These are phyloP conservation scores for Lydus trimaculatus DNA, from an alignment of 2,888 invertebrate species.

Conservation along the genomic window DNA sequence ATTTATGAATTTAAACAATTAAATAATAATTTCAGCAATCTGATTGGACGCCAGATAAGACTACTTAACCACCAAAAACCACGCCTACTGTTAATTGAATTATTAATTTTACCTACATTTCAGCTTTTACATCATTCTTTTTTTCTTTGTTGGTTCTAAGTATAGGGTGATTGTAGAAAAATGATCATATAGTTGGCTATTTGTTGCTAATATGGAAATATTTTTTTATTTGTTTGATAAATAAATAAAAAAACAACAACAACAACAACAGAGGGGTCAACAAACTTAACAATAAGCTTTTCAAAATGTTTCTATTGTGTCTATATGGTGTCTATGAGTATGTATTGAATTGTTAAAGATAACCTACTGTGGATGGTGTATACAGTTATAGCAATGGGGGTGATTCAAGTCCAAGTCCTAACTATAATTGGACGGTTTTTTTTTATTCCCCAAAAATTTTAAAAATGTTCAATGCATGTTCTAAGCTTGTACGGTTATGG, in stretches of 20 bases:
- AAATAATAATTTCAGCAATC: background rate
- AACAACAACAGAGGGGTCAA: background rate
- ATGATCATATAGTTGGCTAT: no score
- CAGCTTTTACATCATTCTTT: background rate
- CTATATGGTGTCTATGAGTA: background rate
- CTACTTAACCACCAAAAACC: no score
- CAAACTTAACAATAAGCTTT: conserved; percentile 1
- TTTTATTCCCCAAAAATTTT: background rate
- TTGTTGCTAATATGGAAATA: no score
- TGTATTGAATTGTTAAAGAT: background rate
- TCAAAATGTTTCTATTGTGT: background rate
- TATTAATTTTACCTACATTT: background rate
- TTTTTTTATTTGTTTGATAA: background rate
- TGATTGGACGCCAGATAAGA: background rate
- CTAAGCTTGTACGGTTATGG: background rate
- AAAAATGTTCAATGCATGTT: background rate
- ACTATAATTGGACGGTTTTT: background rate
- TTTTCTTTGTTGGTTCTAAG: background rate
- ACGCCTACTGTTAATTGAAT: background rate
- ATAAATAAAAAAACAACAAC: background rate
- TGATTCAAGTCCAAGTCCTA: background rate
- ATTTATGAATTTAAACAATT: background rate
- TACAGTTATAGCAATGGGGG: background rate
- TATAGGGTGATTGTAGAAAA: no score
- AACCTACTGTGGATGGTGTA: background rate